phyloP scores from a whole-genome alignment of 2,888 invertebrate genomes.

The Lumbricus terrestris region DNA sequence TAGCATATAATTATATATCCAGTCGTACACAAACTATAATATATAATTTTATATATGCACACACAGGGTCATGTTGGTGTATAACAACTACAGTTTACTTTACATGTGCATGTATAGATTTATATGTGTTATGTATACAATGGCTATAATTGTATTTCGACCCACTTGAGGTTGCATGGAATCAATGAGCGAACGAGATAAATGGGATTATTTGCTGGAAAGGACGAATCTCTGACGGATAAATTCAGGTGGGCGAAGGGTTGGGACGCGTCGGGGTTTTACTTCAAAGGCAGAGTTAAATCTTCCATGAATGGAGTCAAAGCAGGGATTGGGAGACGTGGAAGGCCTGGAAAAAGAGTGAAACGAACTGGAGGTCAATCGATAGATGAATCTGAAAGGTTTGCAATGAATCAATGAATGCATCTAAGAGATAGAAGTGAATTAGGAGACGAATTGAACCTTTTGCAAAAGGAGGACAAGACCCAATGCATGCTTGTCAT shows the following conservation, averaged over 20 bases:
- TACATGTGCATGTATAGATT: neutral
- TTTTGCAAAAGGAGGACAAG: too few relatives aligned
- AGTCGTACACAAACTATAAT: neutral
- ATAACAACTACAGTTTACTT: neutral
- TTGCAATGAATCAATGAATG: neutral
- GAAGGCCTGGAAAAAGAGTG: neutral
- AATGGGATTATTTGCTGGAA: neutral
- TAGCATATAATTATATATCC: too few relatives aligned
- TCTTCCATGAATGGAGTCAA: neutral
- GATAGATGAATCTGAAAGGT: neutral
- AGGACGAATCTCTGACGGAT: neutral
- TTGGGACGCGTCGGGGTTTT: neutral
- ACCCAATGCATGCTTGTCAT: neutral
- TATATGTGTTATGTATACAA: neutral
- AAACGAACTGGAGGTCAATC: neutral
- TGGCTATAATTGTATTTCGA: neutral
- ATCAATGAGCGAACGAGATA: neutral
- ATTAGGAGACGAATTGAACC: too few relatives aligned
- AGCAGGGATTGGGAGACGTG: neutral
- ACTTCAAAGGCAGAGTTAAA: neutral
- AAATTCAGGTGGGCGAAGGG: neutral
- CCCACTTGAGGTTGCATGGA: neutral
- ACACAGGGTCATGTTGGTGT: neutral
- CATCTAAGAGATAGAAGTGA: neutral
- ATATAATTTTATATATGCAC: neutral